phyloP scores from a whole-genome alignment of 1,140 invertebrate genomes.

The Drosophila navojoa region DNA sequence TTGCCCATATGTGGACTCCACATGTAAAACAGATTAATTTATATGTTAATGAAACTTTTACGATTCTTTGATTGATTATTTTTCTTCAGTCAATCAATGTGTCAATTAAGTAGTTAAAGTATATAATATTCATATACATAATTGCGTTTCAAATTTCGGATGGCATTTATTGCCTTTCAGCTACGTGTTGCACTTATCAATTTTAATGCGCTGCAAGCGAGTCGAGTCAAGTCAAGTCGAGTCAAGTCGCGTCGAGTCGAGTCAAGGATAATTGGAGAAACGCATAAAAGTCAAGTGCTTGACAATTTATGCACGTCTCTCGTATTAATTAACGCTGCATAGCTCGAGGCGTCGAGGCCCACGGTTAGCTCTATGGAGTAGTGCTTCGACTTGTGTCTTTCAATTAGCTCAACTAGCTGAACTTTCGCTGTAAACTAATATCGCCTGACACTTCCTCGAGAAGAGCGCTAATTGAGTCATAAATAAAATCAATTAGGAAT shows the following conservation, averaged over 20 bases:
- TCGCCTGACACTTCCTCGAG: constrained; percentile 27
- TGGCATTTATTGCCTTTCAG: constrained; percentile 44
- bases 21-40: no score
- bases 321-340: constrained; percentile 76
- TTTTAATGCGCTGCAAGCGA: constrained; percentile 62
- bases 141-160: not conserved
- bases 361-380: constrained; percentile 25
- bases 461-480: constrained; percentile 67
- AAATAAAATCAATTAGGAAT: constrained; percentile 47
- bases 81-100: not conserved
- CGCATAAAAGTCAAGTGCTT: constrained; percentile 75
- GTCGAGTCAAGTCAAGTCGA: not conserved
- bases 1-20: no score
- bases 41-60: no score
- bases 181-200: constrained; percentile 76
- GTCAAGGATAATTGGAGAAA: constrained; percentile 1
- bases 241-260: not conserved
- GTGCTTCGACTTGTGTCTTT: constrained; percentile 37
- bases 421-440: constrained; percentile 62
- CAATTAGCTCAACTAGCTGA: constrained; percentile 41
- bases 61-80: no score
- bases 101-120: not conserved
- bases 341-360: constrained; percentile 32
- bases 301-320: constrained; percentile 77
- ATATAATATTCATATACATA: not conserved